Evolutionary conservation across 2,888 invertebrate genomes (phyloP), one percentile per base, ranked within the genome.

Genomic region (Drosophila histrio): DNA sequence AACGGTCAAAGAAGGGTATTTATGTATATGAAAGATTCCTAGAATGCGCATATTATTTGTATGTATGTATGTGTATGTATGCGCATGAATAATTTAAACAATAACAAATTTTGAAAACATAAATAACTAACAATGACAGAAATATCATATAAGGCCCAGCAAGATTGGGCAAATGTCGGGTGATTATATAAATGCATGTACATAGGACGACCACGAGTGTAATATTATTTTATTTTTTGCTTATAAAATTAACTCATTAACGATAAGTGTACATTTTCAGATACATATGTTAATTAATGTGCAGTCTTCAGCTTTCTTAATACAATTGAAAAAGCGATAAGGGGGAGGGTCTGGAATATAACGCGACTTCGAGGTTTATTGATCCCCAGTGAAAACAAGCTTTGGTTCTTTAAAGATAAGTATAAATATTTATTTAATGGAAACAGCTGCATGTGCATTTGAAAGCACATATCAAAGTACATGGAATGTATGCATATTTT

Each of bases 401-500:
- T 49, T 38, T 13, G 46, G 19, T 39, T 43, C 47, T 39, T 52
- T 5, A 47, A 30, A 62, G 71, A 79, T 62, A 75, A 65, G 38
- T 59, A 53, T 30, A 49, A 58, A 56, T 68, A 72, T 81, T 44
- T 68, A 72, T 81, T 44, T 64, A 72, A 44, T 53, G 41, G n/a
- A 39, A 72, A 47, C 15, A 47, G 4, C 13, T 47, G 2, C 7
- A 44, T 43, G 15, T 39, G 4, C 15, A 24, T 43, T 13, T 43
- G 8, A 46, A 56, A 59, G 6, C 30, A 32, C 11, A 54, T 11
- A 38, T 36, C 3, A 28, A 43, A 28, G 17, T 21, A 30, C 15
- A 43, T 21, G 6, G 17, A n/a, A 41, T 56, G 17, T 41, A 34
- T 43, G 38, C 52, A 41, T 52, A 57, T 53, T 63, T 61, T 41